Evolutionary conservation across 2,888 invertebrate genomes (phyloP).

Genomic region (Agelastica alni): DNA sequence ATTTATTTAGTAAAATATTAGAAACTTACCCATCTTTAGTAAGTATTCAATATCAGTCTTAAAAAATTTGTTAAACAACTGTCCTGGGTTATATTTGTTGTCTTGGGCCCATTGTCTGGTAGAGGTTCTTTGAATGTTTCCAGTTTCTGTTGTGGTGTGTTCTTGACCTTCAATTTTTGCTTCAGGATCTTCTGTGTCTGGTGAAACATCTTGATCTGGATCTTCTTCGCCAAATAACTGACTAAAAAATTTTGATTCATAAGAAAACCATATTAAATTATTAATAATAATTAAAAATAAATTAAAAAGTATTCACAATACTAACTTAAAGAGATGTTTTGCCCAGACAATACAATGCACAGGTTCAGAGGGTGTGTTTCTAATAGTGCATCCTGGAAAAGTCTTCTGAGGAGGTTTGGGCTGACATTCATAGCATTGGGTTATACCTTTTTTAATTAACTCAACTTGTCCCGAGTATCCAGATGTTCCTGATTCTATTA

Average conservation of each 20-base stretch:
- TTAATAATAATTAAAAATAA: too few relatives aligned
- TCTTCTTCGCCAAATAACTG: constrained; percentile 97
- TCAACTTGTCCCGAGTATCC: constrained; percentile 98
- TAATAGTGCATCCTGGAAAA: constrained; percentile 97
- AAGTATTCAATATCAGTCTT: constrained; percentile 93
- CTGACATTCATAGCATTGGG: constrained; percentile 97
- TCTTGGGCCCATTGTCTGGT: constrained; percentile 90
- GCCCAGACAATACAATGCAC: constrained; percentile 99
- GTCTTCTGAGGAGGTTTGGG: constrained; percentile 90
- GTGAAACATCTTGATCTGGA: constrained; percentile 97
- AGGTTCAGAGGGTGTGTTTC: constrained; percentile 98
- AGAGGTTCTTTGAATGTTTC: constrained; percentile 65
- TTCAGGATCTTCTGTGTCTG: constrained; percentile 95
- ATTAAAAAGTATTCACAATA: too few relatives aligned
- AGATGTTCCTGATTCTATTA: constrained; percentile 96
- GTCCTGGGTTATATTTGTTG: constrained; percentile 78
- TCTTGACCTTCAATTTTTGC: constrained; percentile 66
- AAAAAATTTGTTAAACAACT: constrained; percentile 92
- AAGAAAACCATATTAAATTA: too few relatives aligned
- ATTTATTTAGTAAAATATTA: too few relatives aligned
- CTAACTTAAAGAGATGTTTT: constrained; percentile 96
- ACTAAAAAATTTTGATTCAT: too few relatives aligned
- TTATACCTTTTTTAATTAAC: constrained; percentile 80
- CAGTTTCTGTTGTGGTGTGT: constrained; percentile 59
- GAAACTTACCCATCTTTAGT: constrained; percentile 73